Conservation (phyloP, 1,140 invertebrate genomes). For the Orchesella cincta region DNA sequence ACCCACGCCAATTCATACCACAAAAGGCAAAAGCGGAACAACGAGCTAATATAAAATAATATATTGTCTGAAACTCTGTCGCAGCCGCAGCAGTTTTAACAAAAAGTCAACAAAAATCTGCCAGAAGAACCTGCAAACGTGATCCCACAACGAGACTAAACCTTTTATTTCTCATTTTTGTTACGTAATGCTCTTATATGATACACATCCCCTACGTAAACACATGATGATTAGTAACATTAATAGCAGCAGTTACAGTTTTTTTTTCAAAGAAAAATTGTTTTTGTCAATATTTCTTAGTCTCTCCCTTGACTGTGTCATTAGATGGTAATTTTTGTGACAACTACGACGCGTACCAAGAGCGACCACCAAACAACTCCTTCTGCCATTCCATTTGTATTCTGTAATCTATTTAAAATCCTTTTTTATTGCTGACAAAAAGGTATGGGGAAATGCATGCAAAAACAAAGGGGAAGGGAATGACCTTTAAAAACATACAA, state of each 20-base stretch:
- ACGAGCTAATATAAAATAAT: too few species aligned
- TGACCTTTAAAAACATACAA: neutral
- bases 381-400: neutral
- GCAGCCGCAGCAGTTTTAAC: too few species aligned
- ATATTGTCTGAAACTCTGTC: too few species aligned
- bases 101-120: too few species aligned
- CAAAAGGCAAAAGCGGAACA: too few species aligned
- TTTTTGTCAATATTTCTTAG: neutral
- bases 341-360: conserved; percentile 3
- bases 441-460: neutral
- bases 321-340: neutral
- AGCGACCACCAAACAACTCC: neutral
- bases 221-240: neutral
- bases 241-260: neutral
- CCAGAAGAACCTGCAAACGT: too few species aligned
- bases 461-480: neutral
- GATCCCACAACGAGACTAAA: too few species aligned
- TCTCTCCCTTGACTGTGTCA: neutral
- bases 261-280: neutral
- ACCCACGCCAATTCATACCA: too few species aligned
- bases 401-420: neutral
- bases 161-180: too few species aligned
- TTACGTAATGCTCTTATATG: too few species aligned
- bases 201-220: too few species aligned
- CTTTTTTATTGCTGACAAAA: neutral